These are phyloP conservation scores for Acleris emargana DNA, from an alignment of 2,888 invertebrate genomes.

Conservation along the genomic window DNA sequence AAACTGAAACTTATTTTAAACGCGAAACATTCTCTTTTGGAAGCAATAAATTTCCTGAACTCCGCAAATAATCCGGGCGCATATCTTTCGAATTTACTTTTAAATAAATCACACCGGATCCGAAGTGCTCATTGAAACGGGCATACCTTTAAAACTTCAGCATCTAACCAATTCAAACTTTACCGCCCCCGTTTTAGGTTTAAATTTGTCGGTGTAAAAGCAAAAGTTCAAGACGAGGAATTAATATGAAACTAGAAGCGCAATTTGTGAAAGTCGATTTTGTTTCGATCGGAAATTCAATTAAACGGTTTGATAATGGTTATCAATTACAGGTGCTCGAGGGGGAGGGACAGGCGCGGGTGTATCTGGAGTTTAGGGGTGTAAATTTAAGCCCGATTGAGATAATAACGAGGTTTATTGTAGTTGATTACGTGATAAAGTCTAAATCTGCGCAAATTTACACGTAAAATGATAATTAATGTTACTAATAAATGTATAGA, in stretches of 20 bases:
- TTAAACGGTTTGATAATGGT: constrained; percentile 29
- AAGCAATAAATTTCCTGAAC: constrained; percentile 29
- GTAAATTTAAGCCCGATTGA: too few species aligned
- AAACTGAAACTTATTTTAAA: constrained; percentile 20
- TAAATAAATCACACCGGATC: constrained; percentile 35
- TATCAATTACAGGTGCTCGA: constrained; percentile 28
- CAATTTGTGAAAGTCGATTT: constrained; percentile 30
- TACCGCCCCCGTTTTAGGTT: constrained; percentile 4
- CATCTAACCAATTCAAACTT: neutral
- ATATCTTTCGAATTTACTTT: constrained; percentile 30
- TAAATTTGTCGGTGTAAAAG: constrained; percentile 1
- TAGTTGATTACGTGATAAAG: too few species aligned
- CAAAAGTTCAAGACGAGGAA: constrained; percentile 31
- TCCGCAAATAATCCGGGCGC: constrained; percentile 33
- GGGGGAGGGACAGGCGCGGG: neutral
- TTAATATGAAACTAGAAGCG: constrained; percentile 35
- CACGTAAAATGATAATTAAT: too few species aligned
- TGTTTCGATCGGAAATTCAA: constrained; percentile 35
- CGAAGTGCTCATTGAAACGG: constrained; percentile 24
- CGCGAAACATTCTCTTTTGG: constrained; percentile 18
- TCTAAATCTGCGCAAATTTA: too few species aligned
- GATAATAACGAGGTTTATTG: too few species aligned
- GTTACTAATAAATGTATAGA: too few species aligned
- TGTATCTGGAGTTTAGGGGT: neutral
- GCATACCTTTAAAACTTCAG: constrained; percentile 27